phyloP scores from a whole-genome alignment of 2,113 vertebrate species.

The Ctenomys sociabilis region DNA sequence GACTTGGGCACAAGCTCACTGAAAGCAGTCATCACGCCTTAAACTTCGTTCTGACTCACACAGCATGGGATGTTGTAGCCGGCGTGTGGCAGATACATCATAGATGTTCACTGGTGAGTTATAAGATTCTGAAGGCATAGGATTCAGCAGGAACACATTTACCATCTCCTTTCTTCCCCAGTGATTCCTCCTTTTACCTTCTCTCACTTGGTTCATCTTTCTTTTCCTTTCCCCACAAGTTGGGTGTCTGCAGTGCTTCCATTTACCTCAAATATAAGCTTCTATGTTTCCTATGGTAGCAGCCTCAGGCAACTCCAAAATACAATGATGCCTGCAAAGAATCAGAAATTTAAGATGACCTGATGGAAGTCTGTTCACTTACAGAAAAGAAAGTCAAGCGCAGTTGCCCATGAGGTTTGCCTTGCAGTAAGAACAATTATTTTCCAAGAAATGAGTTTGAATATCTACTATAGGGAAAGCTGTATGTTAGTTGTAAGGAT shows the following conservation, averaged over 20 bases:
- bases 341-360: neutral
- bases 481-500: neutral
- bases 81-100: neutral
- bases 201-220: neutral
- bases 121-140: neutral
- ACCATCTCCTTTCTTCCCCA: neutral
- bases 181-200: slow-evolving; percentile 6
- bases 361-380: neutral
- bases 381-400: neutral
- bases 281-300: neutral
- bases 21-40: neutral
- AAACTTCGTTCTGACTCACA: neutral
- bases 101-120: neutral
- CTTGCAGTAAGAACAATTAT: neutral
- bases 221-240: neutral
- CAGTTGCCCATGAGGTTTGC: neutral
- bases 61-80: neutral
- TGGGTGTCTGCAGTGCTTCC: neutral
- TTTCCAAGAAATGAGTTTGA: neutral
- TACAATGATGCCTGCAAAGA: neutral
- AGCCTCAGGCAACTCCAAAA: neutral
- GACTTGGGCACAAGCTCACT: neutral
- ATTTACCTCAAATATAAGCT: neutral
- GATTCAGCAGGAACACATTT: neutral
- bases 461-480: neutral